These are phyloP conservation scores for Stomatorhinus walkeri DNA, from an alignment of 2,797 vertebrate genomes.

Conservation along the genomic window DNA sequence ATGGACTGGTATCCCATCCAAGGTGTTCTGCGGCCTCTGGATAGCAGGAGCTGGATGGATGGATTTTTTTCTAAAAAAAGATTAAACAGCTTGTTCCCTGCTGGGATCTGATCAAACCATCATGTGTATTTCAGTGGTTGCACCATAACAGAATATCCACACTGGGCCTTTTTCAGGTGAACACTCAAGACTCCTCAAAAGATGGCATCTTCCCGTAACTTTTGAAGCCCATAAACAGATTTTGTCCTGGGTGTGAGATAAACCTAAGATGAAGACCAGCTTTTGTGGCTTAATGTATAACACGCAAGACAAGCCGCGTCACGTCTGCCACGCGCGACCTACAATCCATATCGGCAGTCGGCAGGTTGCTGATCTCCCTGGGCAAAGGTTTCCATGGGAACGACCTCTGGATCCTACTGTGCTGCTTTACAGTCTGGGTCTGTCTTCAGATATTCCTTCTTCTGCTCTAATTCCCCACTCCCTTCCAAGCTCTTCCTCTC, in stretches of 20 bases:
- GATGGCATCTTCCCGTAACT: background rate
- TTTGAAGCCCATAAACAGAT: slow-evolving; percentile 25
- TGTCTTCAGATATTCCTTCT: slow-evolving; percentile 52
- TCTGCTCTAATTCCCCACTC: slow-evolving; percentile 66
- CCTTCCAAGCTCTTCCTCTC: slow-evolving; percentile 29
- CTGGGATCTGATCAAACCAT: background rate
- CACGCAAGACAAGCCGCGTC: slow-evolving; percentile 65
- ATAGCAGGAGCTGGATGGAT: background rate
- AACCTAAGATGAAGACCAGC: slow-evolving; percentile 46
- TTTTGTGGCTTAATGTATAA: slow-evolving; percentile 61
- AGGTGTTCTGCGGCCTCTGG: background rate
- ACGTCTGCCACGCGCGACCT: slow-evolving; percentile 68
- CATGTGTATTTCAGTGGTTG: background rate
- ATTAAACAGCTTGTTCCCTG: background rate
- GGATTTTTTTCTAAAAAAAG: background rate
- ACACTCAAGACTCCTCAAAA: background rate
- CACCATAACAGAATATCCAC: background rate
- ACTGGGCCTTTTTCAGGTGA: background rate
- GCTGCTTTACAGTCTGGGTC: slow-evolving; percentile 45
- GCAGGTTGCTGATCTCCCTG: slow-evolving; percentile 59
- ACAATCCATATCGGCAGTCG: slow-evolving; percentile 55
- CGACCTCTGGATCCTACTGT: slow-evolving; percentile 58
- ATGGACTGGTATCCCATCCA: background rate
- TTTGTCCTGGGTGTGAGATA: background rate
- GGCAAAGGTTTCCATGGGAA: slow-evolving; percentile 75